A percentile compares a stretch with the other conserved stretches of the same genome.
Evolutionary conservation across 2,797 vertebrate species (phyloP).

Genomic region (Hydrocynus forskahlii): DNA sequence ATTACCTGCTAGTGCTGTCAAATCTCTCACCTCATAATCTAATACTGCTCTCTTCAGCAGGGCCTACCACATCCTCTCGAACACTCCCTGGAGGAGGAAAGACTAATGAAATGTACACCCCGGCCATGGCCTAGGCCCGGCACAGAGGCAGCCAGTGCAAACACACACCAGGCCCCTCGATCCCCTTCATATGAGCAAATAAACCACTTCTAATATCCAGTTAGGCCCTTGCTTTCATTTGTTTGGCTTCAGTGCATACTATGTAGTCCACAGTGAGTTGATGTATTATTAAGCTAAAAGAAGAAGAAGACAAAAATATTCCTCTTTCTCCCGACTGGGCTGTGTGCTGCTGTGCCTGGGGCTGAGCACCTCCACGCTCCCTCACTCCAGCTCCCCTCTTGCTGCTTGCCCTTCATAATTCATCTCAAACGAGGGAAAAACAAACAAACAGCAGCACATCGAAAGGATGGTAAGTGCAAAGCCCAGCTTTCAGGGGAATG

Average conservation of each 20-base stretch:
- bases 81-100: slow-evolving; percentile 64
- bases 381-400: slow-evolving; percentile 60
- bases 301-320: slow-evolving; percentile 46
- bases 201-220: slow-evolving; percentile 61
- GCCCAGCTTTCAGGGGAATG: slow-evolving; percentile 55
- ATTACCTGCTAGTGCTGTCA: slow-evolving; percentile 75
- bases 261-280: slow-evolving; percentile 65
- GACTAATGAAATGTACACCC: slow-evolving; percentile 79
- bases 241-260: slow-evolving; percentile 64
- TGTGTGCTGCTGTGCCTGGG: slow-evolving; percentile 60
- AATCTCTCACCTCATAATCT: slow-evolving; percentile 75
- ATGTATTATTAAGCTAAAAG: slow-evolving; percentile 62
- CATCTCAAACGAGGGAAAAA: slow-evolving; percentile 77
- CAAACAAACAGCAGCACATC: slow-evolving; percentile 59
- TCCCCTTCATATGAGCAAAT: slow-evolving; percentile 67
- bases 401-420: slow-evolving; percentile 75
- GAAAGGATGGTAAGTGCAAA: slow-evolving; percentile 62
- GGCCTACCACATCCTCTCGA: slow-evolving; percentile 62
- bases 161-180: slow-evolving; percentile 59
- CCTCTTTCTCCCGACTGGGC: slow-evolving; percentile 43
- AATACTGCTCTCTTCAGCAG: slow-evolving; percentile 63
- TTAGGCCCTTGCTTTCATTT: slow-evolving; percentile 53
- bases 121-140: slow-evolving; percentile 55
- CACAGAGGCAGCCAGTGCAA: slow-evolving; percentile 67
- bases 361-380: slow-evolving; percentile 63